Evolutionary conservation across 2,797 vertebrate species (phyloP).

Genomic region (Synanceia verrucosa): DNA sequence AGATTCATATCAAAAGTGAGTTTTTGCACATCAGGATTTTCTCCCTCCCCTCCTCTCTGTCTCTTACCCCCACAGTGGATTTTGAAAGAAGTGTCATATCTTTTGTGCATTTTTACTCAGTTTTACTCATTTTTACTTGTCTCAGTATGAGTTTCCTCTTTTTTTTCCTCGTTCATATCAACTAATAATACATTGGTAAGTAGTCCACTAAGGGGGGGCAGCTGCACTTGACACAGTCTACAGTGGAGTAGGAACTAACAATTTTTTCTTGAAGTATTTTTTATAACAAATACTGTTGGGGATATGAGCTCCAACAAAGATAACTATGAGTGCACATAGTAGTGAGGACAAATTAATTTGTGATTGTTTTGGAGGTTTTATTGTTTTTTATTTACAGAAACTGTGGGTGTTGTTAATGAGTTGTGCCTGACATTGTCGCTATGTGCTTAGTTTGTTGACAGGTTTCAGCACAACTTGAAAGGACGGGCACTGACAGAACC

Average conservation of each 20-base stretch:
- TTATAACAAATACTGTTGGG: neutral
- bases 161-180: slow-evolving; percentile 3
- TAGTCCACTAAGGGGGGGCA: slow-evolving; percentile 8
- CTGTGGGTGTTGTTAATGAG: slow-evolving; percentile 71
- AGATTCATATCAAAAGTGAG: slow-evolving; percentile 60
- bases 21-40: slow-evolving; percentile 38
- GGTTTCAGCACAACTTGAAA: slow-evolving; percentile 91
- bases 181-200: slow-evolving; percentile 22
- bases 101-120: slow-evolving; percentile 26
- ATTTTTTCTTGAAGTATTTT: neutral
- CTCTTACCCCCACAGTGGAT: slow-evolving; percentile 44
- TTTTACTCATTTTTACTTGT: slow-evolving; percentile 48
- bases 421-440: slow-evolving; percentile 55
- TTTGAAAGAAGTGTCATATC: slow-evolving; percentile 55
- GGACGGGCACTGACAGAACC: slow-evolving; percentile 90
- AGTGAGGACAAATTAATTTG: slow-evolving; percentile 44
- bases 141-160: slow-evolving; percentile 15
- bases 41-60: neutral
- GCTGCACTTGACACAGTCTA: neutral
- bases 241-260: neutral
- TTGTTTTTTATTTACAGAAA: slow-evolving; percentile 41
- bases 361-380: slow-evolving; percentile 33
- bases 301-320: neutral
- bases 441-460: slow-evolving; percentile 95
- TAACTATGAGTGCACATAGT: neutral